phyloP scores from a whole-genome alignment of 2,888 invertebrate genomes.

The Limnephilus lunatus region DNA sequence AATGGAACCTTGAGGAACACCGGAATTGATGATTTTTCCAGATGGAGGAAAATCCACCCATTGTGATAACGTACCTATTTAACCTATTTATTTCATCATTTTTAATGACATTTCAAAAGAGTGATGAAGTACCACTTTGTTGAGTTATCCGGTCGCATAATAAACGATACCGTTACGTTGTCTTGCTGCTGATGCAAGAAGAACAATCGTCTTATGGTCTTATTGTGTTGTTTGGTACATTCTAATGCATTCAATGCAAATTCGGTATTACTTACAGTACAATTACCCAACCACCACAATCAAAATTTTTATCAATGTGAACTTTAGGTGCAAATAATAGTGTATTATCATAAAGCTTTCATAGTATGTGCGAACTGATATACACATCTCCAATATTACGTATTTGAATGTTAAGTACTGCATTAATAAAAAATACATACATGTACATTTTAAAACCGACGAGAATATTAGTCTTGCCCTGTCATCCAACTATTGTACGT shows the following conservation, averaged over 20 bases:
- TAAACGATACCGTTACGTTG: not conserved
- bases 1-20: too few species aligned
- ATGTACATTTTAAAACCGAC: not conserved
- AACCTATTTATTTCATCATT: too few species aligned
- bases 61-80: too few species aligned
- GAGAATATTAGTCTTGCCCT: not conserved
- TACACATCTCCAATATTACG: not conserved
- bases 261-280: not conserved
- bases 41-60: too few species aligned
- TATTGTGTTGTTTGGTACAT: slow-evolving; percentile 9
- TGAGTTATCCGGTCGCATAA: not conserved
- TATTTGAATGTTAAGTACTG: not conserved
- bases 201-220: slow-evolving; percentile 18
- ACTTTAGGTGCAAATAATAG: not conserved
- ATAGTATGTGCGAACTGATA: not conserved
- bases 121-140: not conserved
- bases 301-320: not conserved
- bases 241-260: slow-evolving; percentile 45
- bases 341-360: not conserved
- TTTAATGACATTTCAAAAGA: too few species aligned
- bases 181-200: not conserved
- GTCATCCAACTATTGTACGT: not conserved
- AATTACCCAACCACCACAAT: not conserved
- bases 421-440: not conserved
- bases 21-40: too few species aligned